phyloP scores from a whole-genome alignment of 2,113 vertebrate genomes.

The Boulengerochromis microlepis region DNA sequence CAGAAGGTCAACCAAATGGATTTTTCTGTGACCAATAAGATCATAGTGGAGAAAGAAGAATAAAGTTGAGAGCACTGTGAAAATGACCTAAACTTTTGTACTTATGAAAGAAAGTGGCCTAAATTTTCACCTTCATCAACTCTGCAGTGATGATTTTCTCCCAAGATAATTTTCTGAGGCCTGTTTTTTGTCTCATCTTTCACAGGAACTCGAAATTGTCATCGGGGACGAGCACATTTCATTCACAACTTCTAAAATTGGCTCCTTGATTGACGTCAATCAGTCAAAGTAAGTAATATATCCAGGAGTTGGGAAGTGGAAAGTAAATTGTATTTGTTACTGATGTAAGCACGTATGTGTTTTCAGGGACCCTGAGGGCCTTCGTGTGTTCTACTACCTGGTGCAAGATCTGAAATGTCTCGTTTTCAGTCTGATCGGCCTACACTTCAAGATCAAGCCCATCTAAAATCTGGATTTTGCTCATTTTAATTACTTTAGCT shows the following conservation, averaged over 20 bases:
- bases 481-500: conserved; percentile 37
- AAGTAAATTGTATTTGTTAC: neutral
- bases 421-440: conserved; percentile 97
- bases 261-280: conserved; percentile 97
- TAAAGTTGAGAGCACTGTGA: neutral
- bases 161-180: neutral
- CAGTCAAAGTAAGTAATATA: conserved; percentile 88
- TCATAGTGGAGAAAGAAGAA: neutral
- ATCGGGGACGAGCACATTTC: conserved; percentile 99
- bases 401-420: conserved; percentile 98
- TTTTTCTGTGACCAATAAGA: neutral
- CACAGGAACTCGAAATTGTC: conserved; percentile 94
- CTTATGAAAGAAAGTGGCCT: neutral
- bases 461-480: conserved; percentile 75
- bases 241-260: conserved; percentile 98
- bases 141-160: neutral
- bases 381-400: conserved; percentile 97
- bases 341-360: neutral
- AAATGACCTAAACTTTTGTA: neutral
- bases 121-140: neutral
- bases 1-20: neutral
- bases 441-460: conserved; percentile 99
- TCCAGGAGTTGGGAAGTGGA: neutral
- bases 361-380: conserved; percentile 92
- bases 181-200: neutral